These are phyloP conservation scores for Brachypalpus laphriformis DNA, from an alignment of 2,888 invertebrate genomes.

Conservation along the genomic window DNA sequence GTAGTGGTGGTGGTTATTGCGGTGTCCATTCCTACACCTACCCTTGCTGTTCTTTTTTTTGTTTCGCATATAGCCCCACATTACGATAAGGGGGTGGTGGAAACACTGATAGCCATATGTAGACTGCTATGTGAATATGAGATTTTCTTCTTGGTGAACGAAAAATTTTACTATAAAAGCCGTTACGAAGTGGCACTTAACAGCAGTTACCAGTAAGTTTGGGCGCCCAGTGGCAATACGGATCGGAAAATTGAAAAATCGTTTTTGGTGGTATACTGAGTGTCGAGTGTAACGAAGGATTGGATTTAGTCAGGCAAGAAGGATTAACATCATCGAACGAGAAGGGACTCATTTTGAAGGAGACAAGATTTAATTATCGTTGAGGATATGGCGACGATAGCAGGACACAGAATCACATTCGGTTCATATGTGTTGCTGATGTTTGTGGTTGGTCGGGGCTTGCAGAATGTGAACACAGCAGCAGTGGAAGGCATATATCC, in stretches of 20 bases:
- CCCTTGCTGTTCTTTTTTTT: constrained; percentile 23
- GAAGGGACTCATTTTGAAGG: constrained; percentile 1
- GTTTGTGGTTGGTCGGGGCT: constrained; percentile 17
- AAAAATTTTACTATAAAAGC: constrained; percentile 71
- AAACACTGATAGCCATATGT: constrained; percentile 52
- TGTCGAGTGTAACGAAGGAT: background rate
- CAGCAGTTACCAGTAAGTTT: constrained; percentile 67
- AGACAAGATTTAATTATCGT: constrained; percentile 11
- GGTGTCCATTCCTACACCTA: constrained; percentile 26
- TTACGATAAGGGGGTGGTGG: constrained; percentile 24
- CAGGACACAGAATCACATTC: constrained; percentile 34
- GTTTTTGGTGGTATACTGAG: background rate
- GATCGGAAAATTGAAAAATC: constrained; percentile 25
- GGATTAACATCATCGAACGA: constrained; percentile 10
- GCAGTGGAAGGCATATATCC: constrained; percentile 47
- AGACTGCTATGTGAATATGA: constrained; percentile 38
- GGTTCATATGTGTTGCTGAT: constrained; percentile 52
- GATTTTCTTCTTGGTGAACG: constrained; percentile 34
- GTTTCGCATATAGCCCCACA: constrained; percentile 21
- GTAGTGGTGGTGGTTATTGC: constrained; percentile 22
- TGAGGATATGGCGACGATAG: constrained; percentile 47
- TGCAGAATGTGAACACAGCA: constrained; percentile 18
- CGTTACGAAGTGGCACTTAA: constrained; percentile 59
- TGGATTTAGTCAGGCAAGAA: background rate
- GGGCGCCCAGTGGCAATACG: constrained; percentile 32